phyloP scores from a whole-genome alignment of 2,888 invertebrate species.

The Allolobophora icterica region DNA sequence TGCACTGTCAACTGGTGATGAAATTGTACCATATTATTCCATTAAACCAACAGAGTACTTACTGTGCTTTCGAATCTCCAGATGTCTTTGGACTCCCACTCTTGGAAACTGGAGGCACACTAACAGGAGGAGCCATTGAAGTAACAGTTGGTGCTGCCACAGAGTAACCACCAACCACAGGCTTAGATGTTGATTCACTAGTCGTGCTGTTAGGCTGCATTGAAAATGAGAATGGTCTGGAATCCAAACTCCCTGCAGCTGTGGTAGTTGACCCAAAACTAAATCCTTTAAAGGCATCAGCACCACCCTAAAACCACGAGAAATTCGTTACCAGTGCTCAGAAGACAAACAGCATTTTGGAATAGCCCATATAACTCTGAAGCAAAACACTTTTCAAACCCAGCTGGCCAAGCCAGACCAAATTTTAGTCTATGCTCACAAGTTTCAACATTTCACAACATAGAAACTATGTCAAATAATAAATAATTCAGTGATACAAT shows the following conservation, averaged over 20 bases:
- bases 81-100: neutral
- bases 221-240: neutral
- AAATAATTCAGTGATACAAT: no score
- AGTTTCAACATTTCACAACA: no score
- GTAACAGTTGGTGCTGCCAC: no score
- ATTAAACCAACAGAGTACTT: neutral
- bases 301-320: constrained; percentile 19
- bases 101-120: neutral
- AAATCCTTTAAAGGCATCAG: neutral
- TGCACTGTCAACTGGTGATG: no score
- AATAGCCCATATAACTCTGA: no score
- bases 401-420: no score
- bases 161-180: neutral
- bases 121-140: no score
- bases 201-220: neutral
- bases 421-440: no score
- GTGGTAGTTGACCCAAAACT: neutral
- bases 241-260: neutral
- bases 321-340: neutral
- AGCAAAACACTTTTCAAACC: no score
- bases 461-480: no score
- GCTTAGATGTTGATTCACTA: neutral
- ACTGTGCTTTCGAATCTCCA: neutral
- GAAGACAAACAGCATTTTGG: neutral
- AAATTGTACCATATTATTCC: no score